Evolutionary conservation across 2,888 invertebrate species (phyloP), one percentile per base, ranked within the genome.

Genomic region (Gastracanthus pulcherrimus): DNA sequence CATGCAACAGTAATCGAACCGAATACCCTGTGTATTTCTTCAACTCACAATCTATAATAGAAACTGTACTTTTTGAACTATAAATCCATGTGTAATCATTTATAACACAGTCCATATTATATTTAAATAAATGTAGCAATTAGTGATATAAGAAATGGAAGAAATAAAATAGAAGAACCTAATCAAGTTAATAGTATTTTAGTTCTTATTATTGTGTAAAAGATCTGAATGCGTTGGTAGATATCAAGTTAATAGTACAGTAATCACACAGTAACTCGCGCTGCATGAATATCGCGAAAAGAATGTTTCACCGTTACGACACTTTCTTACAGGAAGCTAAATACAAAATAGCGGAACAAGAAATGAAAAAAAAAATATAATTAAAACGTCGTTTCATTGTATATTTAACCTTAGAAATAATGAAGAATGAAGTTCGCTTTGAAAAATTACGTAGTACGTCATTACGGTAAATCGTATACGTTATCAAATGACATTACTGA

Each of bases 291-390:
- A 67, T 60, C 23, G 29, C 72, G 45, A 60, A 72, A 67, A 74
- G 67, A 79, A 79, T 74, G 62, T 58, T 67, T 74, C 48, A 81
- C 72, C 67, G 76, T 77, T 81, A 81, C 67, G 62, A 38, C 60
- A 76, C 64, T 72, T 81, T 81, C 76, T 76, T 71, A 23, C 36
- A 62, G 69, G 66, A 72, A 72, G 45, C 29, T n/a, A 71, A 58
- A 71, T 41, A 69, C 29, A 80, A 80, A 80, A 64, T 69, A 58
- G 38, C 64, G 64, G 48, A 16, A 31, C 13, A 13, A 71, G 1
- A 38, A 29, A 60, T 36, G 29, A 55, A 62, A 60, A 41, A 36
- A 48, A 38, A 76, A 79, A 72, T n/a, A 19, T 51, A 64, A 71
- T 71, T 71, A 78, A 45, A 70, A 31, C 31, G 11, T 34, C 26